Evolutionary conservation across 2,797 vertebrate species (phyloP), one percentile per base, ranked within the genome.

Genomic region (Gouania willdenowi): DNA sequence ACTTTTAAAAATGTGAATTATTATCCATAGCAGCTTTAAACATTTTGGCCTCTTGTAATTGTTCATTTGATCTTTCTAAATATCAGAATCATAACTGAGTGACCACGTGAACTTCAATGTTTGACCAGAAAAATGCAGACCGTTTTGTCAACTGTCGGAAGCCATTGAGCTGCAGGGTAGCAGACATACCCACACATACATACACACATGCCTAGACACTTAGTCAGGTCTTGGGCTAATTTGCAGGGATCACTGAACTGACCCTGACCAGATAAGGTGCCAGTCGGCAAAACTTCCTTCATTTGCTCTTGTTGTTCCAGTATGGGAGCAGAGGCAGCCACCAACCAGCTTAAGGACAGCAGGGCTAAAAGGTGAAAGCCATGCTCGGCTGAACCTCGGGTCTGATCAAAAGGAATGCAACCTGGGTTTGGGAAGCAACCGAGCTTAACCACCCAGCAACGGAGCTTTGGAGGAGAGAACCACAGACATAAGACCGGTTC

Each of bases 291-390:
- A 85, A 82, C 77, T 77, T 83, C 77, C 82, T 82, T 86, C 57
- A 87, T 90, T 90, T 88, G 81, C 82, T 87, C 77, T 73, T 77
- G 78, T 86, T 86, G 79, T 81, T 85, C 75, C 68, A 77, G 63
- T 61, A 58, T 75, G 61, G 66, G 67, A 81, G 75, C 69, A 35
- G 53, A 69, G 43, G 58, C 54, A 63, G 61, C 55, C 68, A 58
- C 56, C 58, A 54, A 51, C 67, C 60, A 58, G 80, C 76, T 78
- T 83, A 81, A 71, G 65, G 68, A 71, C 66, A 72, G 55, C 37
- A 16, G 58, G 80, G 83, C 70, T 84, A 77, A 87, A 82, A 86
- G 86, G 84, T 88, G 85, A 89, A 76, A 29, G 68, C 52, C 65
- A 83, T 33, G 69, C 82, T 86, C 55, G 69, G 59, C 62, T 88